A percentile compares a stretch with the other conserved stretches of the same genome.
Evolutionary conservation across 2,888 invertebrate genomes (phyloP).

Genomic region (Aleiodes alternator): DNA sequence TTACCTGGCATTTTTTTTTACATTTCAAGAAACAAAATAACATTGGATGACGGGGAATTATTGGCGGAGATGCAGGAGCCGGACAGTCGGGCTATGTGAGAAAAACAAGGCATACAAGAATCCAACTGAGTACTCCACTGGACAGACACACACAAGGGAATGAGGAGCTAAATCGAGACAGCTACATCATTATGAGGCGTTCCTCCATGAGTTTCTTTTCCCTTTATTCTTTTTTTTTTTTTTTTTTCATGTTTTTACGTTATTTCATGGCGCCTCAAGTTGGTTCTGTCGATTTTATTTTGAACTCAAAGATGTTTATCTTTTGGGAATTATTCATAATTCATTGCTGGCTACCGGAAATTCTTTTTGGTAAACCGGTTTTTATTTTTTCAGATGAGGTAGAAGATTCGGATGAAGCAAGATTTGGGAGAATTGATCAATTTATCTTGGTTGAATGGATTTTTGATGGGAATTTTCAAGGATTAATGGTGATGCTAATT

Average conservation of each 20-base stretch:
- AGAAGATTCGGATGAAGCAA: too few species aligned
- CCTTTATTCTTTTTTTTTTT: slow-evolving; percentile 39
- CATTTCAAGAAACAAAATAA: background rate
- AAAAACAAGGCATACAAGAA: slow-evolving; percentile 57
- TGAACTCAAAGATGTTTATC: too few species aligned
- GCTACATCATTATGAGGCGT: slow-evolving; percentile 63
- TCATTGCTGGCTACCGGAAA: too few species aligned
- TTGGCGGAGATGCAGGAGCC: slow-evolving; percentile 39
- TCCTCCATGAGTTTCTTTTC: slow-evolving; percentile 53
- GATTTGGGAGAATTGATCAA: too few species aligned
- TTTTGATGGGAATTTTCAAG: too few species aligned
- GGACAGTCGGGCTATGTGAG: slow-evolving; percentile 54
- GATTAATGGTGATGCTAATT: too few species aligned
- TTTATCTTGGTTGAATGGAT: too few species aligned
- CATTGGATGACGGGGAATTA: slow-evolving; percentile 17
- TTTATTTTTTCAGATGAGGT: too few species aligned
- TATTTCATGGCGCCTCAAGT: slow-evolving; percentile 56
- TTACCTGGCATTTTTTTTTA: too few species aligned
- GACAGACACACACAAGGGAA: slow-evolving; percentile 56
- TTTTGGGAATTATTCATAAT: too few species aligned
- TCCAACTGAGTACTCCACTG: slow-evolving; percentile 58
- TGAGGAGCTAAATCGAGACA: slow-evolving; percentile 64
- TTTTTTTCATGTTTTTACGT: slow-evolving; percentile 49
- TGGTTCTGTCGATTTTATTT: background rate
- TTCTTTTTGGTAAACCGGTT: too few species aligned